phyloP scores from a whole-genome alignment of 2,888 invertebrate species.

The Tiliacea citrago region DNA sequence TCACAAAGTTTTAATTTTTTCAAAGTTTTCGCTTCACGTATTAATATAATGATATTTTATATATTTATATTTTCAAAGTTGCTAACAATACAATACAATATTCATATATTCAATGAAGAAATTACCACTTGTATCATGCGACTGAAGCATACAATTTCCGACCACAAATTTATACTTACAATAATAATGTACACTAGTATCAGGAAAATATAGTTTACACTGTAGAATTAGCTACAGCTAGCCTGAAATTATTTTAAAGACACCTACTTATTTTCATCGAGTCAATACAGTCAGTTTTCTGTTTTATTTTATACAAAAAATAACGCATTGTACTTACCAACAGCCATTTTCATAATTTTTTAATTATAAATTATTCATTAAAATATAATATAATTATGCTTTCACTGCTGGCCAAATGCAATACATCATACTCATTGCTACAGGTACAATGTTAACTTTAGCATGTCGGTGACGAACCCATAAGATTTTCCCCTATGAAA shows the following conservation, averaged over 20 bases:
- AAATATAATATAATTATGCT: too few relatives aligned
- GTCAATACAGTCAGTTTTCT: not conserved
- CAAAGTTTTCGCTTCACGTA: too few relatives aligned
- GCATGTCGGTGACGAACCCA: too few relatives aligned
- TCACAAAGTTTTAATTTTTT: too few relatives aligned
- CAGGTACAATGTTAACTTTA: too few relatives aligned
- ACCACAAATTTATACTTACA: not conserved
- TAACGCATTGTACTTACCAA: not conserved
- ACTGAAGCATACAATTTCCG: conserved; percentile 22
- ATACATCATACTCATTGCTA: too few relatives aligned
- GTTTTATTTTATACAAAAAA: conserved; percentile 1
- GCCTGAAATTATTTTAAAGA: conserved; percentile 26
- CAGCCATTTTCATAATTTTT: not conserved
- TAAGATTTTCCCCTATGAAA: too few relatives aligned
- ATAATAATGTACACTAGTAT: conserved; percentile 23
- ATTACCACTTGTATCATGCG: not conserved
- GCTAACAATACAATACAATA: conserved; percentile 12
- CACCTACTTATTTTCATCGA: conserved; percentile 5
- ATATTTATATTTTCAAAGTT: not conserved
- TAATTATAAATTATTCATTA: too few relatives aligned
- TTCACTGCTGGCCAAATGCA: too few relatives aligned
- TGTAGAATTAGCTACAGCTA: conserved; percentile 18
- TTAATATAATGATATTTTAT: too few relatives aligned
- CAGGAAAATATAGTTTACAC: conserved; percentile 12
- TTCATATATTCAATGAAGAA: not conserved